Evolutionary conservation across 2,113 vertebrate genomes (phyloP).

Genomic region (Opisthocomus hoazin): DNA sequence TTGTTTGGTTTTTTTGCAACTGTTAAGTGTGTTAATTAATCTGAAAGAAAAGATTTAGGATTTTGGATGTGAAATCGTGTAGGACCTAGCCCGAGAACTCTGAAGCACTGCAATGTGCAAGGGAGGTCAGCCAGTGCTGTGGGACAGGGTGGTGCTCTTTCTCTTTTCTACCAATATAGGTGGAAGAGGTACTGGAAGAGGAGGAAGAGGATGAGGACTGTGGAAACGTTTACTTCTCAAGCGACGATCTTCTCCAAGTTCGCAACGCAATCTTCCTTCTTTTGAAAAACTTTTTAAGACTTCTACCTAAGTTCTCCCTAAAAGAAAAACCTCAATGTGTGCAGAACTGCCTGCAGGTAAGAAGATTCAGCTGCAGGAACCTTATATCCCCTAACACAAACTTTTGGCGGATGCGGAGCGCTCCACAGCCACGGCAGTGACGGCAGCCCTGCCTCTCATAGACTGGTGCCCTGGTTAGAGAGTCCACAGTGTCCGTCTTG

Average conservation of each 20-base stretch:
- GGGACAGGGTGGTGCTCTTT: not conserved
- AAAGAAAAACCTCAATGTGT: constrained; percentile 80
- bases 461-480: no score
- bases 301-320: constrained; percentile 82
- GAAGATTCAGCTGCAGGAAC: not conserved
- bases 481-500: not conserved
- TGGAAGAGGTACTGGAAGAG: constrained; percentile 72
- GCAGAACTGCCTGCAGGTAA: constrained; percentile 80
- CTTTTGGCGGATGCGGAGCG: not conserved
- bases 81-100: not conserved
- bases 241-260: constrained; percentile 75
- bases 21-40: not conserved
- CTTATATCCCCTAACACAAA: no score
- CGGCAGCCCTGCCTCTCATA: not conserved
- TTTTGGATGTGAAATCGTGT: not conserved
- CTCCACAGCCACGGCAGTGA: rapidly evolving
- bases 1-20: not conserved
- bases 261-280: constrained; percentile 76
- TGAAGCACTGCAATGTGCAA: not conserved
- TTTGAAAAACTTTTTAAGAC: constrained; percentile 80
- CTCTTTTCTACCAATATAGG: constrained; percentile 41
- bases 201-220: constrained; percentile 57
- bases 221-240: constrained; percentile 78
- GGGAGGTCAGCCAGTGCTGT: not conserved
- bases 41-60: not conserved